Base-by-base conservation (phyloP, 2,888 invertebrate species). In the Cremastobaeus sp. region DNA sequence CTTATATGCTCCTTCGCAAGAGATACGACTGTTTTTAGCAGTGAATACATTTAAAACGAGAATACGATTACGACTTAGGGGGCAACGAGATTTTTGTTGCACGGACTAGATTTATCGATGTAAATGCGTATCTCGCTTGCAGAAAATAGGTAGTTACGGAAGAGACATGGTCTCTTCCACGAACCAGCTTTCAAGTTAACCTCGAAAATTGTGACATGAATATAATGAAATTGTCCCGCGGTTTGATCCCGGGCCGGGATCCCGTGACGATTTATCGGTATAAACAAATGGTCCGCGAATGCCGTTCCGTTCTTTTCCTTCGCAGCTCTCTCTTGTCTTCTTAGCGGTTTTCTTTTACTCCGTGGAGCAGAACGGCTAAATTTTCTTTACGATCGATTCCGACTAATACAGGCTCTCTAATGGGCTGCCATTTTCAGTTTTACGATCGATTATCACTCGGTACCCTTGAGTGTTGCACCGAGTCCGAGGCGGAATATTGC, bases 361-460 rank as follows among this genome's bases (percentile, higher is more conserved):
- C 21, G 25, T n/a, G 25, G 28, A 47, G 14, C 39, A n/a, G 25
- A 65, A 43, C 50, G 57, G 14, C 15, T 35, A 69, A 64, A 30
- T 59, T 74, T 69, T 71, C 25, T 14, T 59, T 47, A 32, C 34
- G 73, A 74, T 77, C 77, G 77, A 80, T 78, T 78, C 77, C 55
- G 69, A 70, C 72, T 65, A 73, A 73, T 74, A 57, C 60, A 70
- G 70, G 41, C 41, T 76, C 76, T 77, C 78, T 81, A 82, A 81
- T 82, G 79, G 77, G 69, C 70, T 69, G 78, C 79, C 77, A 78
- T 81, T 77, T 77, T 77, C 76, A 78, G 80, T 80, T 86, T 86
- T 86, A 85, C 83, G 85, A 85, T 83, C 86, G 85, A 86, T 86
- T 86, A 86, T 86, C 85, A 80, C 79, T 76, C 41, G 64, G 70